phyloP scores from a whole-genome alignment of 1,140 invertebrate species.

The Drosophila yakuba region DNA sequence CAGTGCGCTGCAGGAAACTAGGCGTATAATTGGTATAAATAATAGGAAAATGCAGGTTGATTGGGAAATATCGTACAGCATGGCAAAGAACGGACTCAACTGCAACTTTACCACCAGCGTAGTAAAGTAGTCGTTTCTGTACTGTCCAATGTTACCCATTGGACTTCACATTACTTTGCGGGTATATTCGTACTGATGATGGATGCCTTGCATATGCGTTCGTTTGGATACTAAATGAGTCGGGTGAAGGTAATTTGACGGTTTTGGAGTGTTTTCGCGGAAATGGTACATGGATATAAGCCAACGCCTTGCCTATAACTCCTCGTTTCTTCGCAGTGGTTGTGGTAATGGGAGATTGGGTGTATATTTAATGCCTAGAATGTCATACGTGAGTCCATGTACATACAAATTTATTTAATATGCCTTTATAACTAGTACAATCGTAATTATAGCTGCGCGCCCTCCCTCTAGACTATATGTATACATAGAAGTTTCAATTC shows the following conservation, averaged over 20 bases:
- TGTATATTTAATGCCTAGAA: conserved; percentile 48
- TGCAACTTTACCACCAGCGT: conserved; percentile 13
- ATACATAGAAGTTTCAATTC: conserved; percentile 47
- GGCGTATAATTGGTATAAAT: conserved; percentile 3
- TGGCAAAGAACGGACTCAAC: conserved; percentile 1
- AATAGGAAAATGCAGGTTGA: background rate
- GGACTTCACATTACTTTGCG: conserved; percentile 9
- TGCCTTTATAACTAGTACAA: conserved; percentile 46
- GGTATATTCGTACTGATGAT: conserved; percentile 18
- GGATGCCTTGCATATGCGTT: conserved; percentile 19
- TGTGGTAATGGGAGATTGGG: conserved; percentile 2
- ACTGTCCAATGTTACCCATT: conserved; percentile 16
- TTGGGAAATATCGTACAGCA: conserved; percentile 14
- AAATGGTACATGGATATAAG: background rate
- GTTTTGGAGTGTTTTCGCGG: background rate
- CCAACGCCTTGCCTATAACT: conserved; percentile 3
- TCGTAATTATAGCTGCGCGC: conserved; percentile 15
- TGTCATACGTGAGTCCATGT: conserved; percentile 32
- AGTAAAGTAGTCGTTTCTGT: background rate
- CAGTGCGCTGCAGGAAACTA: background rate
- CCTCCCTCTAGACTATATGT: conserved; percentile 28
- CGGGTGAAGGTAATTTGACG: conserved; percentile 7
- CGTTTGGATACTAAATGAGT: background rate
- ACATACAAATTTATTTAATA: conserved; percentile 39
- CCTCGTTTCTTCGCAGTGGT: background rate